phyloP scores from a whole-genome alignment of 2,888 invertebrate genomes.

The Drosophila picticornis region DNA sequence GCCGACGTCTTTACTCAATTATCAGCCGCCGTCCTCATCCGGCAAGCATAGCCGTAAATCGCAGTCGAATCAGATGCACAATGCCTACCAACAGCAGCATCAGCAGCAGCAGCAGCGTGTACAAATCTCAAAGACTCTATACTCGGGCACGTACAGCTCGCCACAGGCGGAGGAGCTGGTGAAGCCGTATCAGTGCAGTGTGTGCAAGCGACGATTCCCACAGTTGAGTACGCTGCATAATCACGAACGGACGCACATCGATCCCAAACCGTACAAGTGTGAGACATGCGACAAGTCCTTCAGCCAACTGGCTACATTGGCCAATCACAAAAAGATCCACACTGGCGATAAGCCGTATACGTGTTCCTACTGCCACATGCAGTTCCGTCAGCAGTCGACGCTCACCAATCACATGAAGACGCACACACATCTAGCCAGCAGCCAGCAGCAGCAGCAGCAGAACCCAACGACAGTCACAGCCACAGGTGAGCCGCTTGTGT shows the following conservation, averaged over 20 bases:
- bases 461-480: conserved; percentile 61
- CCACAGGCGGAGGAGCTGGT: conserved; percentile 83
- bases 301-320: conserved; percentile 82
- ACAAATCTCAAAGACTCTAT: conserved; percentile 83
- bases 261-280: conserved; percentile 83
- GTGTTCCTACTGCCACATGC: conserved; percentile 83
- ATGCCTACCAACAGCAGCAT: conserved; percentile 74
- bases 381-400: conserved; percentile 84
- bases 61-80: conserved; percentile 75
- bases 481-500: conserved; percentile 81
- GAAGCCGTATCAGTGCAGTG: conserved; percentile 82
- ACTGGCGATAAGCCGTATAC: conserved; percentile 83
- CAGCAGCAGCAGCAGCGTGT: conserved; percentile 74
- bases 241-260: conserved; percentile 83
- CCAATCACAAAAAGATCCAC: conserved; percentile 83
- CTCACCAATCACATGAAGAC: conserved; percentile 84
- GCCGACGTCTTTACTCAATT: conserved; percentile 80
- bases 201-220: conserved; percentile 82
- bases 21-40: conserved; percentile 74
- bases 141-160: conserved; percentile 82
- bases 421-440: conserved; percentile 78
- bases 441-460: conserved; percentile 61
- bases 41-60: conserved; percentile 66
- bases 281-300: conserved; percentile 83
- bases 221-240: conserved; percentile 83